A percentile compares a stretch with the other conserved stretches of the same genome.
phyloP scores from a whole-genome alignment of 2,113 vertebrate species.

The Mystacornis crossleyi region DNA sequence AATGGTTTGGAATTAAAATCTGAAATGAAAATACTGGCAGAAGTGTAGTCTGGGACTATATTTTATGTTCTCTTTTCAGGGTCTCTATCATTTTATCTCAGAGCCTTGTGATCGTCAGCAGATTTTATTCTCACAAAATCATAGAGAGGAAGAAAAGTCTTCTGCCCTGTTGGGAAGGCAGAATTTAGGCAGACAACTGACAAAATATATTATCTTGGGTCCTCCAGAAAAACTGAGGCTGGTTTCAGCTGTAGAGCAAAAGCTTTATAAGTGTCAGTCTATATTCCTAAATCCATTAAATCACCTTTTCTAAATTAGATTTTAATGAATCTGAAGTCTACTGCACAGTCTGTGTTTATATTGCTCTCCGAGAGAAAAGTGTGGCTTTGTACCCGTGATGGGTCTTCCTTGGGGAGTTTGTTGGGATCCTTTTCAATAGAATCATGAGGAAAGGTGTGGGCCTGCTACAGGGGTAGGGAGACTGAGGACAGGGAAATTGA shows the following conservation, averaged over 20 bases:
- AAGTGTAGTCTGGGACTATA: not conserved
- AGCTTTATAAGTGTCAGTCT: not conserved
- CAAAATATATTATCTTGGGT: not conserved
- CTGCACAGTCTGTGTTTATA: not conserved
- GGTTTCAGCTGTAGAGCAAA: not conserved
- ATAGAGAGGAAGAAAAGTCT: not conserved
- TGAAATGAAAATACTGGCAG: not conserved
- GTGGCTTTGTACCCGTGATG: not conserved
- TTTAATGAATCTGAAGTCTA: not conserved
- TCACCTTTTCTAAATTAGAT: not conserved
- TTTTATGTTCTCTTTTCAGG: not conserved
- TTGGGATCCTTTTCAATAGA: not conserved
- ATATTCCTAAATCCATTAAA: not conserved
- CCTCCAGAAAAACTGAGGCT: not conserved
- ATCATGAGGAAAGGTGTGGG: rapidly evolving
- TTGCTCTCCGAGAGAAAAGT: not conserved
- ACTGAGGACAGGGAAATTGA: not conserved
- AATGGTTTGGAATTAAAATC: not conserved
- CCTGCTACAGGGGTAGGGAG: not conserved
- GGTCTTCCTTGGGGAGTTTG: not conserved
- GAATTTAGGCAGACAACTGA: not conserved
- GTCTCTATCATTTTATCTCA: not conserved
- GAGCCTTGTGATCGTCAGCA: not conserved
- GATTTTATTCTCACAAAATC: not conserved
- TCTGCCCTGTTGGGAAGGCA: not conserved